Conservation (phyloP, 2,113 vertebrate genomes). For the Sebastes schlegelii region DNA sequence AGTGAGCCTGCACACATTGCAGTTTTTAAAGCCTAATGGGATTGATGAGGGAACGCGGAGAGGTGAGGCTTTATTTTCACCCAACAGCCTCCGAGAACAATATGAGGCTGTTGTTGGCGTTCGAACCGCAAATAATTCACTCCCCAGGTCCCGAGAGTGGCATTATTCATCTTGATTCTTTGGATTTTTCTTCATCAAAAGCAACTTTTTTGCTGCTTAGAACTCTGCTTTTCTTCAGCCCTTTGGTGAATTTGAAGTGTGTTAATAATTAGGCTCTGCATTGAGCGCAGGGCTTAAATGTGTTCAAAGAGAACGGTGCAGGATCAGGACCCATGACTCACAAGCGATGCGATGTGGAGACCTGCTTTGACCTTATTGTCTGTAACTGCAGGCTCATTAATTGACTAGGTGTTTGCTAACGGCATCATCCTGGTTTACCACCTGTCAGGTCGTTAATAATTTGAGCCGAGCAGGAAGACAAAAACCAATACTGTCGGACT, state of each 20-base stretch:
- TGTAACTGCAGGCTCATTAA: constrained; percentile 62
- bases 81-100: constrained; percentile 15
- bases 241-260: background rate
- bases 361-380: constrained; percentile 46
- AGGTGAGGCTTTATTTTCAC: constrained; percentile 54
- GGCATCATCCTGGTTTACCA: constrained; percentile 31
- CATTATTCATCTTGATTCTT: constrained; percentile 11
- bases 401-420: constrained; percentile 56
- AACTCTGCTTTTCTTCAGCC: constrained; percentile 9
- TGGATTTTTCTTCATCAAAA: constrained; percentile 35
- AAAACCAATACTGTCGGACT: constrained; percentile 53
- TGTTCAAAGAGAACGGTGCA: constrained; percentile 12
- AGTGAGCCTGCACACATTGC: constrained; percentile 52
- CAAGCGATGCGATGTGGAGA: background rate
- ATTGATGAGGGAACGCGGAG: constrained; percentile 59
- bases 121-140: background rate
- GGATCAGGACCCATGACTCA: constrained; percentile 26
- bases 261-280: background rate
- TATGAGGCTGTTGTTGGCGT: constrained; percentile 12
- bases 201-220: background rate
- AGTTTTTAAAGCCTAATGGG: constrained; percentile 59
- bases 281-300: background rate
- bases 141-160: background rate
- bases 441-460: constrained; percentile 54
- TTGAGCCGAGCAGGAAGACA: constrained; percentile 39